Conservation (phyloP, 1,140 invertebrate species). For the Liolophura sinensis region DNA sequence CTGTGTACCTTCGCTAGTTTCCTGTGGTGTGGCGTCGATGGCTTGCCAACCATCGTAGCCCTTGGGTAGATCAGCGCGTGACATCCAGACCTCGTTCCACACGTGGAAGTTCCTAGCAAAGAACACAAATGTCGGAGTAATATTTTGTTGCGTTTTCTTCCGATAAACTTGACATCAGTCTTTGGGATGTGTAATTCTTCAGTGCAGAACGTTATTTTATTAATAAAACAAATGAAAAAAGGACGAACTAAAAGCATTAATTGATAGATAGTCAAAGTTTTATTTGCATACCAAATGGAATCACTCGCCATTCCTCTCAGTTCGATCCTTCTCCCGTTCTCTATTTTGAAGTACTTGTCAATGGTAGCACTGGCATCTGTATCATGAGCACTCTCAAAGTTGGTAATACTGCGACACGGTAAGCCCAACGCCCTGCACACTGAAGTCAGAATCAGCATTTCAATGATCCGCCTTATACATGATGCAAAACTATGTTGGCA, state of each 20-base stretch:
- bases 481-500: slow-evolving; percentile 59
- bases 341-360: slow-evolving; percentile 81
- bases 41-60: slow-evolving; percentile 86
- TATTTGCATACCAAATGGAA: not conserved
- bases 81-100: slow-evolving; percentile 95
- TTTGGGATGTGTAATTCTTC: too few species aligned
- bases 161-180: too few species aligned
- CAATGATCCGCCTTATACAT: not conserved
- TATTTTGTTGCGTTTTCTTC: too few species aligned
- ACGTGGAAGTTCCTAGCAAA: slow-evolving; percentile 82
- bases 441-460: slow-evolving; percentile 21
- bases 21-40: slow-evolving; percentile 90
- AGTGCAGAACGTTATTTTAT: too few species aligned
- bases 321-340: slow-evolving; percentile 63
- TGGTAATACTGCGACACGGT: slow-evolving; percentile 81
- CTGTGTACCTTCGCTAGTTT: slow-evolving; percentile 62
- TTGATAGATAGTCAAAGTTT: not conserved
- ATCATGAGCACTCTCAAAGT: slow-evolving; percentile 88
- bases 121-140: too few species aligned
- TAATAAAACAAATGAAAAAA: too few species aligned
- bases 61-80: slow-evolving; percentile 73
- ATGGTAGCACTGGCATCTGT: slow-evolving; percentile 86
- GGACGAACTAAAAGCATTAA: not conserved
- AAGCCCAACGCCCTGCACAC: slow-evolving; percentile 84
- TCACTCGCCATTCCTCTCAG: not conserved